A percentile compares a stretch with the other conserved stretches of the same genome.
These are phyloP conservation scores for Patella vulgata DNA, from an alignment of 1,140 invertebrate genomes.

Conservation along the genomic window DNA sequence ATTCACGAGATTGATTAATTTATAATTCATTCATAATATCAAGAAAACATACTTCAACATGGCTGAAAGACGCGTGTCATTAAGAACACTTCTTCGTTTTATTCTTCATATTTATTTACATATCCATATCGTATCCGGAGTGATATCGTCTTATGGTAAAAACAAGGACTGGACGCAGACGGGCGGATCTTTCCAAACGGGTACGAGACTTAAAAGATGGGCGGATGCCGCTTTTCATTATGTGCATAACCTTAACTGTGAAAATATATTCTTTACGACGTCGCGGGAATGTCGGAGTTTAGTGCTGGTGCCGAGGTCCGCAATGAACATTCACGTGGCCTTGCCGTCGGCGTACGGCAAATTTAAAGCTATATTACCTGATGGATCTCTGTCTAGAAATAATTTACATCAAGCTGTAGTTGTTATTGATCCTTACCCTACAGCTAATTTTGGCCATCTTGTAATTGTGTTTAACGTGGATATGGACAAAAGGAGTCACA, in stretches of 20 bases:
- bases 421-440: constrained; percentile 69
- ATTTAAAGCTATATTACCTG: constrained; percentile 64
- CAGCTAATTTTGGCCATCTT: constrained; percentile 69
- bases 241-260: constrained; percentile 43
- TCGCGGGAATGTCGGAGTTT: constrained; percentile 36
- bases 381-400: constrained; percentile 58
- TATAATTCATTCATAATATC: too few relatives aligned
- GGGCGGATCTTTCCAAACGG: too few relatives aligned
- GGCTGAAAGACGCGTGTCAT: too few relatives aligned
- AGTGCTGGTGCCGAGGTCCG: constrained; percentile 24
- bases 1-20: too few relatives aligned
- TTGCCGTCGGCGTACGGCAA: constrained; percentile 40
- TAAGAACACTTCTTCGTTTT: too few relatives aligned
- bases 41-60: too few relatives aligned
- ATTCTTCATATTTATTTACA: too few relatives aligned
- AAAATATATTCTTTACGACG: constrained; percentile 48
- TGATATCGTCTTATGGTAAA: too few relatives aligned
- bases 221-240: constrained; percentile 46
- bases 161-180: too few relatives aligned
- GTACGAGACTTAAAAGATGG: constrained; percentile 34
- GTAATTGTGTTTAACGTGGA: constrained; percentile 69
- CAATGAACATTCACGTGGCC: constrained; percentile 55
- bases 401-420: constrained; percentile 67
- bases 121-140: too few relatives aligned
- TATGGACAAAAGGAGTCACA: constrained; percentile 33